Evolutionary conservation across 2,888 invertebrate species (phyloP).

Genomic region (Drymonia ruficornis): DNA sequence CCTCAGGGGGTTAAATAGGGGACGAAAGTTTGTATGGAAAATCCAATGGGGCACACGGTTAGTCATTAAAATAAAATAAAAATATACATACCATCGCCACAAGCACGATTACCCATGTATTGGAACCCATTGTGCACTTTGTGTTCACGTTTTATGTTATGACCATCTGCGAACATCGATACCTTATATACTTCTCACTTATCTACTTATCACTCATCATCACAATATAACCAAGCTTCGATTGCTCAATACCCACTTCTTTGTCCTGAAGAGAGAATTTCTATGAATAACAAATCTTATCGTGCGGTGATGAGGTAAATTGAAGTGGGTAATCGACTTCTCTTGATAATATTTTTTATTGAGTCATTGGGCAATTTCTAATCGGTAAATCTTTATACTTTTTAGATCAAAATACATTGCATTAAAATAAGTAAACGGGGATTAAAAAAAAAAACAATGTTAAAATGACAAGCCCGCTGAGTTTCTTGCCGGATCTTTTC

Average conservation of each 20-base stretch:
- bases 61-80: background rate
- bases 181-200: conserved; percentile 23
- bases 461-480: no score
- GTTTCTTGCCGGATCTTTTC: no score
- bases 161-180: conserved; percentile 9
- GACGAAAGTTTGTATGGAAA: no score
- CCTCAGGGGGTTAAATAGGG: no score
- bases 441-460: no score
- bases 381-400: no score
- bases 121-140: conserved; percentile 24
- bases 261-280: background rate
- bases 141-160: conserved; percentile 1
- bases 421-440: no score
- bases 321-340: background rate
- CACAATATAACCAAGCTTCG: background rate
- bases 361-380: no score
- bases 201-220: conserved; percentile 12
- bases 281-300: background rate
- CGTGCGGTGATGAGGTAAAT: background rate
- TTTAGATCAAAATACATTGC: no score
- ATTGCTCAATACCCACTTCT: background rate
- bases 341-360: no score
- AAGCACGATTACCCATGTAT: conserved; percentile 15
- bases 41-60: no score
- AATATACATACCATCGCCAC: conserved; percentile 24